Evolutionary conservation across 2,888 invertebrate species (phyloP).

Genomic region (Patella caerulea): DNA sequence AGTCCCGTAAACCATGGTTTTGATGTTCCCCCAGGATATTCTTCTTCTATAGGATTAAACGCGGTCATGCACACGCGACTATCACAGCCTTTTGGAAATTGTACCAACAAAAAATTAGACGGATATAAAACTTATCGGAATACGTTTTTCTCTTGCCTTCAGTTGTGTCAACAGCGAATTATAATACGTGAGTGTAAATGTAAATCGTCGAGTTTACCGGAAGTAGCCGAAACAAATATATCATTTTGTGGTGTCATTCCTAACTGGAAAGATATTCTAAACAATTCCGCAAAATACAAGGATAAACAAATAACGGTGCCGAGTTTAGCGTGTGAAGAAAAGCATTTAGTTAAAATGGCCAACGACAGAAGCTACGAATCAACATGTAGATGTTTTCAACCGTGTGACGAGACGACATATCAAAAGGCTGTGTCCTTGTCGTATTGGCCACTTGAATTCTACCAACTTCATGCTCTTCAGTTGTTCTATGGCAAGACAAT

Average conservation of each 20-base stretch:
- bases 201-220: slow-evolving; percentile 60
- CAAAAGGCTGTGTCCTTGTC: slow-evolving; percentile 63
- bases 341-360: slow-evolving; percentile 49
- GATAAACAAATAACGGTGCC: slow-evolving; percentile 41
- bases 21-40: slow-evolving; percentile 67
- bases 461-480: slow-evolving; percentile 56
- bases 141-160: slow-evolving; percentile 63
- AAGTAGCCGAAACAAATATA: slow-evolving; percentile 40
- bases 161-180: slow-evolving; percentile 61
- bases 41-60: slow-evolving; percentile 63
- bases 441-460: slow-evolving; percentile 66
- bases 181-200: slow-evolving; percentile 60
- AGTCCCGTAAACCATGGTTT: slow-evolving; percentile 66
- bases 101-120: slow-evolving; percentile 48
- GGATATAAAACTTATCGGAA: slow-evolving; percentile 50
- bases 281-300: slow-evolving; percentile 30
- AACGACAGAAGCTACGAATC: slow-evolving; percentile 61
- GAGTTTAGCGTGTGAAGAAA: slow-evolving; percentile 54
- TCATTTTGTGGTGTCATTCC: slow-evolving; percentile 60
- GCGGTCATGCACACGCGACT: slow-evolving; percentile 56
- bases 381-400: slow-evolving; percentile 57
- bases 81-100: slow-evolving; percentile 62
- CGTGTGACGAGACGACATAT: slow-evolving; percentile 60
- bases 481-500: slow-evolving; percentile 48
- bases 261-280: slow-evolving; percentile 51